Base-by-base conservation (phyloP, 2,888 invertebrate species). In the Hemaris fuciformis region DNA sequence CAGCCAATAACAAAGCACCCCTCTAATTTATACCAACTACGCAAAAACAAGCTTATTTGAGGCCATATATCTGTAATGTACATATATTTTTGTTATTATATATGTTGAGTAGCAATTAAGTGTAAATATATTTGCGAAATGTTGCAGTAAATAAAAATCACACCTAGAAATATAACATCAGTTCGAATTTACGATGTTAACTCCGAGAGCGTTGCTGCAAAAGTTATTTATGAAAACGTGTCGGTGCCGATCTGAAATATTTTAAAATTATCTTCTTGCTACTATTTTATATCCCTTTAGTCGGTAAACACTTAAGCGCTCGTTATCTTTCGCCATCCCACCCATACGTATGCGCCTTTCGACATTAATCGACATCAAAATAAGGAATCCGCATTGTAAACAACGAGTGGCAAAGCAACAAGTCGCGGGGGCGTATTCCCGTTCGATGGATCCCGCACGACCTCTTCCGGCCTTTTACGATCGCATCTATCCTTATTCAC, bases 351-450 rank as follows among this genome's bases (percentile, higher is more conserved):
- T 68, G 72, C 74, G 75, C 70, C 64, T 68, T 69, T 67, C 69
- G 63, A 69, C 70, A 71, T 77, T 74, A 77, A 75, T 76, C 73
- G 74, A 74, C 75, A 74, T 69, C 72, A 70, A 77, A 82, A 77
- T 78, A 76, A 73, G 76, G 75, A 73, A 74, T 74, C 76, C 73
- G 73, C 75, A 74, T 70, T 77, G 86, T 85, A 85, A 87, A 85
- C 83, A 85, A 78, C 71, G 70, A 73, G 69, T 72, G 65, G 63
- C 66, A 72, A 77, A 77, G 89, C 89, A 90, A 90, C 89, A 89
- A 89, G 89, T 89, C 83, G 80, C 71, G 71, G 67, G 76, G 75
- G 72, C 72, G 70, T 69, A 66, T 62, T 64, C 59, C 65, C 58
- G 65, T 65, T 68, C 67, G 63, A 73, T 66, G 64, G 70, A 68